phyloP scores from a whole-genome alignment of 2,797 vertebrate genomes.

The Betta splendens region DNA sequence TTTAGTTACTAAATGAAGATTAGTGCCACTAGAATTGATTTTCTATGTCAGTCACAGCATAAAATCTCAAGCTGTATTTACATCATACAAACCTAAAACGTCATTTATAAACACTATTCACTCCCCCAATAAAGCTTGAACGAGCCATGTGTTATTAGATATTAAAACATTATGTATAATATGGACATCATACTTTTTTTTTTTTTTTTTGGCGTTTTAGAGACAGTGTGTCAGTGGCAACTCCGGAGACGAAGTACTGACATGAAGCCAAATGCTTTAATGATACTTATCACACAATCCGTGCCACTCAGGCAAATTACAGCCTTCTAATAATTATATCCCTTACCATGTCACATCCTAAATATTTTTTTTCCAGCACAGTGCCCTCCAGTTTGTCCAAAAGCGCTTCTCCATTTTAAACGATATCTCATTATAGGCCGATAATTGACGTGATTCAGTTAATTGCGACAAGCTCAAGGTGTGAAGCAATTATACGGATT shows the following conservation, averaged over 20 bases:
- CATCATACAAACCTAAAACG: conserved; percentile 51
- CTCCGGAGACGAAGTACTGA: conserved; percentile 23
- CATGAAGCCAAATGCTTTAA: conserved; percentile 50
- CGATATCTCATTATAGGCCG: conserved; percentile 72
- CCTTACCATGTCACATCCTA: conserved; percentile 45
- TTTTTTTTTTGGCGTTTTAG: background rate
- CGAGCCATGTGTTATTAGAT: conserved; percentile 1
- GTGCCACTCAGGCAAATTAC: conserved; percentile 59
- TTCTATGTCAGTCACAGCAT: conserved; percentile 20
- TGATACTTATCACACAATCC: conserved; percentile 53
- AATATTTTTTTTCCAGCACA: conserved; percentile 26
- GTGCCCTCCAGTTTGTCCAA: conserved; percentile 61
- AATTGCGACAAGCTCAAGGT: conserved; percentile 77
- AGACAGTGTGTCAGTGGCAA: conserved; percentile 8
- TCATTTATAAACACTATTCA: conserved; percentile 66
- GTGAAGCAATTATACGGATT: conserved; percentile 75
- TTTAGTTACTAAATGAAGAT: conserved; percentile 4
- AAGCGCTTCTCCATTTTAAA: conserved; percentile 59
- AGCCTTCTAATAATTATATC: conserved; percentile 60
- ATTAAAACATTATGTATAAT: conserved; percentile 12
- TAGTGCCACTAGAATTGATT: conserved; percentile 9
- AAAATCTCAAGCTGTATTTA: conserved; percentile 48
- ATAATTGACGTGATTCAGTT: conserved; percentile 79
- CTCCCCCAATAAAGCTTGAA: conserved; percentile 9
- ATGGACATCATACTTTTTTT: background rate